Conservation (phyloP, 2,113 vertebrate genomes). For the Sphaerodactylus townsendi region DNA sequence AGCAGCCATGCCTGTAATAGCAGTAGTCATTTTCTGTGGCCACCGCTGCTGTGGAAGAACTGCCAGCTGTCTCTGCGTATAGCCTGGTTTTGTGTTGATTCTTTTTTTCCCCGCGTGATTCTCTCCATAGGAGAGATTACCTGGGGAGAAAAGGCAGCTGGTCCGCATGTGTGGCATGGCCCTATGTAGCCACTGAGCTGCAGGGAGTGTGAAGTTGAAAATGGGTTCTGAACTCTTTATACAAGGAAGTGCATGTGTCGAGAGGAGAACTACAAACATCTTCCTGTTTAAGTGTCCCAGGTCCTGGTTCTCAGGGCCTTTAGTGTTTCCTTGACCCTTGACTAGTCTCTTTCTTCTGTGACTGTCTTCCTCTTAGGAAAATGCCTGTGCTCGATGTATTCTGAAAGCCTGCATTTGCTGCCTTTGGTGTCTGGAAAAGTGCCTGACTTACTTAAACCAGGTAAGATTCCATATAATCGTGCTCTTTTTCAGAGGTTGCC, state of each 20-base stretch:
- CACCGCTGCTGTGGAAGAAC: not conserved
- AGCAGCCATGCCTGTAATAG: not conserved
- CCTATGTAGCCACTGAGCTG: not conserved
- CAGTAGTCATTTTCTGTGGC: not conserved
- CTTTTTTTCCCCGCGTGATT: not conserved
- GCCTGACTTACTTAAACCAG: constrained; percentile 99
- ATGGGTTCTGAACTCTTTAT: not conserved
- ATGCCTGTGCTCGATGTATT: constrained; percentile 92
- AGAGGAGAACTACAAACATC: not conserved
- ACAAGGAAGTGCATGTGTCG: not conserved
- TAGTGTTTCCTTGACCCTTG: constrained; percentile 9
- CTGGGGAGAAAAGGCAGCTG: not conserved
- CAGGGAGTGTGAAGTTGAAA: not conserved
- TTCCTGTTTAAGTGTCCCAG: not conserved
- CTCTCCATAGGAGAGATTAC: not conserved
- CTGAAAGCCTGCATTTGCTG: constrained; percentile 97
- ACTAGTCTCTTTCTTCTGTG: constrained; percentile 13
- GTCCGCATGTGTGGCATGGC: not conserved
- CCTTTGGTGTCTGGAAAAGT: constrained; percentile 99
- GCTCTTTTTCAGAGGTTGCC: constrained; percentile 13
- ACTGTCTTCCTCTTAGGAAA: constrained; percentile 80
- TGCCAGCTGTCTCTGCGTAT: not conserved
- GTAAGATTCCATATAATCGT: constrained; percentile 70
- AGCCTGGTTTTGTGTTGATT: not conserved
- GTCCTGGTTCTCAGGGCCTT: not conserved